phyloP scores from a whole-genome alignment of 2,113 vertebrate genomes.

The Loxodonta africana region DNA sequence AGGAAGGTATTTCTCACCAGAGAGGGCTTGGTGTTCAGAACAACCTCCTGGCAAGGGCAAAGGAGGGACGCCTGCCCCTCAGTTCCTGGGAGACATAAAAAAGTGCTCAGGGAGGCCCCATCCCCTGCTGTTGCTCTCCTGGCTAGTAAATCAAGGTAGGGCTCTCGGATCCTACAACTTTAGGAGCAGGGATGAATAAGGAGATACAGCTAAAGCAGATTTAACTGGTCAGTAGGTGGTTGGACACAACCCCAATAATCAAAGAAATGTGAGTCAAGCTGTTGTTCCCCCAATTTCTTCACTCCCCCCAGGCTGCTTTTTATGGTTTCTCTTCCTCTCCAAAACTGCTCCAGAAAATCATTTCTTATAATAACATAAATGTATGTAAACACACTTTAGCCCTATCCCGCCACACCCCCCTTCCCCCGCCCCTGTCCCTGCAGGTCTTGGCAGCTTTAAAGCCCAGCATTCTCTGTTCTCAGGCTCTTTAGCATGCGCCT shows the following conservation, averaged over 20 bases:
- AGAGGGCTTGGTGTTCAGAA: neutral
- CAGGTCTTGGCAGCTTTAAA: neutral
- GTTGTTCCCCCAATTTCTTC: neutral
- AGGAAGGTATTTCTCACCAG: neutral
- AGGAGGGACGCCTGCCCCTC: neutral
- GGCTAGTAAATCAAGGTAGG: neutral
- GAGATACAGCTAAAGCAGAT: neutral
- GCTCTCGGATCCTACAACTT: neutral
- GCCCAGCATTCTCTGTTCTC: neutral
- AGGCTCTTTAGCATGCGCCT: neutral
- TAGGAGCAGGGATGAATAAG: neutral
- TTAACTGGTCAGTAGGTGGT: neutral
- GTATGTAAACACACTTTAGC: neutral
- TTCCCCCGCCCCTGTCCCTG: too few relatives aligned
- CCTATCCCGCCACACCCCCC: neutral
- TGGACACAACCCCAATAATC: neutral
- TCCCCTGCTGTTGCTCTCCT: neutral
- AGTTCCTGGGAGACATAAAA: neutral
- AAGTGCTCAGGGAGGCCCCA: neutral
- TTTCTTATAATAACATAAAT: constrained; percentile 22
- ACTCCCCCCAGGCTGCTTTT: neutral
- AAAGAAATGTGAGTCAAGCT: neutral
- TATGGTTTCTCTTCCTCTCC: constrained; percentile 11
- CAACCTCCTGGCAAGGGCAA: neutral
- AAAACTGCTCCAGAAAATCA: constrained; percentile 16